Conservation (phyloP, 2,797 vertebrate species). For the Paedocypris micromegethes region DNA sequence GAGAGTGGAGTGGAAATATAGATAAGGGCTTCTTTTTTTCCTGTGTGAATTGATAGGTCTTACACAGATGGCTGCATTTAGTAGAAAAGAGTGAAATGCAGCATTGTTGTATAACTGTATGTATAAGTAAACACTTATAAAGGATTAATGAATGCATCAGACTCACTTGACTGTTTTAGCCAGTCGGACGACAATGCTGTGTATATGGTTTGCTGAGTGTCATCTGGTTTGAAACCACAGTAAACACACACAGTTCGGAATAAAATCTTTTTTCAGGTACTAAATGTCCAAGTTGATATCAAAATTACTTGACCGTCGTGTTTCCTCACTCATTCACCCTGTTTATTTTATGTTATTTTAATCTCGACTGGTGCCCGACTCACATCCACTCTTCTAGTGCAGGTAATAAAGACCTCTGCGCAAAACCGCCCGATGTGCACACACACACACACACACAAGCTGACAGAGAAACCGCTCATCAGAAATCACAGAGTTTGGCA, state of each 20-base stretch:
- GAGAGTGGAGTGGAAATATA: constrained; percentile 20
- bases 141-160: constrained; percentile 51
- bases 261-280: no score
- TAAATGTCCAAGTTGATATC: no score
- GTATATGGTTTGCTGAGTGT: constrained; percentile 11
- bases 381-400: no score
- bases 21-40: not conserved
- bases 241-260: not conserved
- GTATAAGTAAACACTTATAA: constrained; percentile 47
- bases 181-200: constrained; percentile 31
- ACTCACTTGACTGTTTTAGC: constrained; percentile 9
- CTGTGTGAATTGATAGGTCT: constrained; percentile 14
- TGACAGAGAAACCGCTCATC: no score
- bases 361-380: no score
- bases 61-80: constrained; percentile 18
- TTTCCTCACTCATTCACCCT: no score
- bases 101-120: constrained; percentile 29
- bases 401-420: no score
- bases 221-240: constrained; percentile 22
- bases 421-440: no score
- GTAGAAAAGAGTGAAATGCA: constrained; percentile 22
- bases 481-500: no score
- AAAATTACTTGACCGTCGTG: no score
- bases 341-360: no score
- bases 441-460: no score